phyloP scores from a whole-genome alignment of 2,113 vertebrate genomes.

The Chloropsis cyanopogon region DNA sequence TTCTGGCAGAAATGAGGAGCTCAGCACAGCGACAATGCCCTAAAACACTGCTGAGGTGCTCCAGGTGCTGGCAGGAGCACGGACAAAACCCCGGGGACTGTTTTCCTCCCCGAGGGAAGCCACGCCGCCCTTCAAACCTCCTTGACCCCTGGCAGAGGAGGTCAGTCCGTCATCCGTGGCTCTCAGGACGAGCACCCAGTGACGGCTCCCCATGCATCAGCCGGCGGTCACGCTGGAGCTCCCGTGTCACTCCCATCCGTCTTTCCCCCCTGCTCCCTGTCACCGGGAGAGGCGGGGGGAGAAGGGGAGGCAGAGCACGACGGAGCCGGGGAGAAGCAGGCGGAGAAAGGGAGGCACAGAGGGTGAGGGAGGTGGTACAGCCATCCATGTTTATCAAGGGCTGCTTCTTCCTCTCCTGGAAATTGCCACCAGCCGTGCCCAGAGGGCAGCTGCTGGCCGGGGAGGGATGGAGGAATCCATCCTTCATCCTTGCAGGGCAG shows the following conservation, averaged over 20 bases:
- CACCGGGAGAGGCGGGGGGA: not conserved
- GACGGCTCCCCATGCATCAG: constrained; percentile 68
- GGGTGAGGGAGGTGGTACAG: not conserved
- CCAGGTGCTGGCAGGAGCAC: not conserved
- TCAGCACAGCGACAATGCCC: not conserved
- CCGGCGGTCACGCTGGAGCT: constrained; percentile 63
- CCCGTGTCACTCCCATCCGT: constrained; percentile 69
- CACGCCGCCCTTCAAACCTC: constrained; percentile 28
- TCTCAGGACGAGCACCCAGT: not conserved
- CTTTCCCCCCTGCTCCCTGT: constrained; percentile 62
- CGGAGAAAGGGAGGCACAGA: not conserved
- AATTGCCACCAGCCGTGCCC: not conserved
- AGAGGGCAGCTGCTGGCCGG: not conserved
- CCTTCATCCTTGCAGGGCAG: not conserved
- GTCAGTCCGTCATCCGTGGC: constrained; percentile 56
- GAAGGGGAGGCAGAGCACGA: not conserved
- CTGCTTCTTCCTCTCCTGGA: not conserved
- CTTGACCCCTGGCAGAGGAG: constrained; percentile 56
- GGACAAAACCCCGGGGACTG: not conserved
- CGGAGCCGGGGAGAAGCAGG: not conserved
- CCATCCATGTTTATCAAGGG: not conserved
- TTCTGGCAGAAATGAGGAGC: not conserved
- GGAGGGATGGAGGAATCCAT: not conserved
- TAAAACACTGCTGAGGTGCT: rapidly evolving
- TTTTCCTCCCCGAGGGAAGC: not conserved